Conservation (phyloP, 1,140 invertebrate genomes). For the Psilanteris sp. region DNA sequence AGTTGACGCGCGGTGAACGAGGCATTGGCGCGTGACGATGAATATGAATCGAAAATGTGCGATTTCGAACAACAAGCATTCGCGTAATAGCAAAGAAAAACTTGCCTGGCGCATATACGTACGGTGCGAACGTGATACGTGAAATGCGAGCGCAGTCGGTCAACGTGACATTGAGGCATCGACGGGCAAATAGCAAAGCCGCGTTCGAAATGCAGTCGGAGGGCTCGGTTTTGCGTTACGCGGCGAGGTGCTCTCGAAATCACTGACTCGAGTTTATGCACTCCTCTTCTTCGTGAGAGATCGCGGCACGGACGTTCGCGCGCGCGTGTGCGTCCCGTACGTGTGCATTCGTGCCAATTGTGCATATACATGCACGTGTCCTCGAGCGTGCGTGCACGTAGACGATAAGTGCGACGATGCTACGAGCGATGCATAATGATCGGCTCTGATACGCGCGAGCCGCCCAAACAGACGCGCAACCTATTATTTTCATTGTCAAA, state of each 20-base stretch:
- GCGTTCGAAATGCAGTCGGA: constrained; percentile 6
- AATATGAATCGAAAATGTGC: too few relatives aligned
- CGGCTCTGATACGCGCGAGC: constrained; percentile 46
- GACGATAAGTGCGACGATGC: constrained; percentile 40
- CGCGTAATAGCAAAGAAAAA: too few relatives aligned
- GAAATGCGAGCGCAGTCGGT: constrained; percentile 6
- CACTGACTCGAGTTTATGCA: constrained; percentile 58
- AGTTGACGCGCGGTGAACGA: too few relatives aligned
- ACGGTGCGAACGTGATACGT: constrained; percentile 3
- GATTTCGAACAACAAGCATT: too few relatives aligned
- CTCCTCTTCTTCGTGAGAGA: constrained; percentile 55
- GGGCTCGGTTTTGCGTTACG: constrained; percentile 20
- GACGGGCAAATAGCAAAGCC: constrained; percentile 3
- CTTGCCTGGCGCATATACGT: too few relatives aligned
- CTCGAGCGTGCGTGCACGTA: constrained; percentile 56
- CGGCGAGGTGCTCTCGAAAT: constrained; percentile 50
- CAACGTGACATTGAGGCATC: constrained; percentile 27
- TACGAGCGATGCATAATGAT: constrained; percentile 59
- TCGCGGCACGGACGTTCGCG: constrained; percentile 13
- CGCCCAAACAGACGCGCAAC: constrained; percentile 47
- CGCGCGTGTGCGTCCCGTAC: constrained; percentile 12
- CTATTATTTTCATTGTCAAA: constrained; percentile 51
- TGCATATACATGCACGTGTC: constrained; percentile 50
- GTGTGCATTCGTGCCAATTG: constrained; percentile 35
- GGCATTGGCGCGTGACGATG: too few relatives aligned